These are phyloP conservation scores for Eilema depressum DNA, from an alignment of 2,888 invertebrate genomes.

Conservation along the genomic window DNA sequence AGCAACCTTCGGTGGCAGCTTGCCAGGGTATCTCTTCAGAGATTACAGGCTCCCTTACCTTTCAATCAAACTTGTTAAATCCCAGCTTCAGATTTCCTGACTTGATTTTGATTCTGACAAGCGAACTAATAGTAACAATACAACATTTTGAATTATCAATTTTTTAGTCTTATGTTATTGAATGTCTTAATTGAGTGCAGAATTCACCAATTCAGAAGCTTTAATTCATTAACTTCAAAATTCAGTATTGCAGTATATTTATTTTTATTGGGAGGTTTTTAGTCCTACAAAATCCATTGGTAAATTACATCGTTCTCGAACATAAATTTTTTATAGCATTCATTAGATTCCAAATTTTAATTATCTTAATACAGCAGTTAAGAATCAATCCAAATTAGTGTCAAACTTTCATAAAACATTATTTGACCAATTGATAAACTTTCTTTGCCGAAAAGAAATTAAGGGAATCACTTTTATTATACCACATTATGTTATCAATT, in stretches of 20 bases:
- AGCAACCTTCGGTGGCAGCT: slow-evolving; percentile 9
- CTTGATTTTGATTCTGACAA: too few species aligned
- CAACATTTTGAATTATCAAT: too few species aligned
- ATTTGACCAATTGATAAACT: not conserved
- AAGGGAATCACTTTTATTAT: not conserved
- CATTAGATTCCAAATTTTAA: not conserved
- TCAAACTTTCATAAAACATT: not conserved
- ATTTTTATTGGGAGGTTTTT: too few species aligned
- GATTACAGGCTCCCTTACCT: slow-evolving; percentile 13
- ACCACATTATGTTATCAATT: too few species aligned
- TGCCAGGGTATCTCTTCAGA: slow-evolving; percentile 18
- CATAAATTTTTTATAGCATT: not conserved
- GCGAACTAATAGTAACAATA: too few species aligned
- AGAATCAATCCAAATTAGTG: not conserved
- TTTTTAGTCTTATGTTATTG: too few species aligned
- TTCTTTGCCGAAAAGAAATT: not conserved
- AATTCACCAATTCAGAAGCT: too few species aligned
- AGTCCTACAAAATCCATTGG: too few species aligned
- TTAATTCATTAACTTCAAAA: too few species aligned
- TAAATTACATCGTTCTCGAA: not conserved
- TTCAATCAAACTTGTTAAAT: slow-evolving; percentile 14
- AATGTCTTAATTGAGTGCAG: too few species aligned
- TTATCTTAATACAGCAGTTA: not conserved
- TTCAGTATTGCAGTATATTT: too few species aligned
- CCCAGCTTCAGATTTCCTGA: not conserved